Evolutionary conservation across 2,113 vertebrate species (phyloP).

Genomic region (Muntiacus muntjak): DNA sequence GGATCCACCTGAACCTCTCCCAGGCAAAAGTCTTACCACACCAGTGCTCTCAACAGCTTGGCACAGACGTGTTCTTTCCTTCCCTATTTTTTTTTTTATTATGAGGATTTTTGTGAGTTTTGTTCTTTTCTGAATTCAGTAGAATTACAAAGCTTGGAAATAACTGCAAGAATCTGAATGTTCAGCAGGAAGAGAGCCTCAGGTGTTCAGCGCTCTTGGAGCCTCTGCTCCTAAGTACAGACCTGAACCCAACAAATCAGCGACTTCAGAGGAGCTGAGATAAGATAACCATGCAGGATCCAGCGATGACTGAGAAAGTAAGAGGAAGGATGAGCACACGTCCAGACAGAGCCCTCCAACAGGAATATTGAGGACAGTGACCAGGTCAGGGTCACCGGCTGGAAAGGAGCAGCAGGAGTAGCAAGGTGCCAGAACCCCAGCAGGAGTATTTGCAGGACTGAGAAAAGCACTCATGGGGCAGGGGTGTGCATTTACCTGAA

Average conservation of each 20-base stretch:
- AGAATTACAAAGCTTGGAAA: neutral
- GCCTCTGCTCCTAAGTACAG: fast-evolving
- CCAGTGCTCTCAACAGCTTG: neutral
- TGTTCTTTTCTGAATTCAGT: neutral
- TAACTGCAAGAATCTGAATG: neutral
- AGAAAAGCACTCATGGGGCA: fast-evolving
- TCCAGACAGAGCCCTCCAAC: fast-evolving
- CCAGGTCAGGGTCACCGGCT: neutral
- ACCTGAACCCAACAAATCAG: fast-evolving
- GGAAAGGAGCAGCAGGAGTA: fast-evolving
- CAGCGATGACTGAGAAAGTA: fast-evolving
- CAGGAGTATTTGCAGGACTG: neutral
- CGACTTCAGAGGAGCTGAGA: fast-evolving
- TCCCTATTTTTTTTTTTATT: neutral
- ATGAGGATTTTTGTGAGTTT: neutral
- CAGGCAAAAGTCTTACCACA: neutral
- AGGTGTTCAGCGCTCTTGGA: fast-evolving
- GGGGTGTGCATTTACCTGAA: fast-evolving
- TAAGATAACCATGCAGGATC: fast-evolving
- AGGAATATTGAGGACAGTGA: fast-evolving
- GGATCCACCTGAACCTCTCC: neutral
- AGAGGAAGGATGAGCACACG: fast-evolving
- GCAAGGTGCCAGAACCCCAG: neutral
- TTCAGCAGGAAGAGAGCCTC: neutral
- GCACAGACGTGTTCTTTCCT: neutral